Base-by-base conservation (phyloP, 2,888 invertebrate genomes). In the Melinaea marsaeus region DNA sequence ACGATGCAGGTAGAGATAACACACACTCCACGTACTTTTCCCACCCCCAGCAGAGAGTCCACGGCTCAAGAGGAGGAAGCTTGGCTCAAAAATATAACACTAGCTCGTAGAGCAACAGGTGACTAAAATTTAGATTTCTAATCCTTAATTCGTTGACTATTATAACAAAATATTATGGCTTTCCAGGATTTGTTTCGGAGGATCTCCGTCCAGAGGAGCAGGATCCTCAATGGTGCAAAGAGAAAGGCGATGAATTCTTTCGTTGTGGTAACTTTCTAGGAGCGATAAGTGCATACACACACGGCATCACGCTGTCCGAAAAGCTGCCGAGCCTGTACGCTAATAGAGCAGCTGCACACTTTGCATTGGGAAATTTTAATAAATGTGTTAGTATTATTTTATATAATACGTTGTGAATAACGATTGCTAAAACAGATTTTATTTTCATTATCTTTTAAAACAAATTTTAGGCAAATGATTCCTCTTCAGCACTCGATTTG, bases 1-100 rank as follows among this genome's bases (percentile, higher is more conserved):
- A 78, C 83, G 34, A 92, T 91, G 6, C 90, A 88, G 48, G 91
- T 97, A 60, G 89, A 92, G 69, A 92, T 96, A 9, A 92, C 86
- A 42, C 96, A 96, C 76, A 95, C 96, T 0, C 93, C 93, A 9
- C 90, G 97, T 62, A 92, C 92, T 33, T 96, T 97, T 78, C 95
- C 96, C 1, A 97, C 97, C 1, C 97, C 97, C 0, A 94, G 94
- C 60, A 88, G 97, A 66, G 96, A 96, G 80, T 95, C 95, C 0
- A 89, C 90, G 58, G 89, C 92, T 13, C 84, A 90, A 0, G 93
- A 95, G 76, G 97, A 97, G 81, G 93, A 95, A 71, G 94, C 95
- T 86, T 97, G 96, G 96, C 80, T 97, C 67, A 91, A 92, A 69
- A 96, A 96, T 78, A 94, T 96, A 75, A 94, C 94, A 2, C 92